These are phyloP conservation scores for Hirtodrosophila alboralis DNA, from an alignment of 2,888 invertebrate genomes.

Conservation along the genomic window DNA sequence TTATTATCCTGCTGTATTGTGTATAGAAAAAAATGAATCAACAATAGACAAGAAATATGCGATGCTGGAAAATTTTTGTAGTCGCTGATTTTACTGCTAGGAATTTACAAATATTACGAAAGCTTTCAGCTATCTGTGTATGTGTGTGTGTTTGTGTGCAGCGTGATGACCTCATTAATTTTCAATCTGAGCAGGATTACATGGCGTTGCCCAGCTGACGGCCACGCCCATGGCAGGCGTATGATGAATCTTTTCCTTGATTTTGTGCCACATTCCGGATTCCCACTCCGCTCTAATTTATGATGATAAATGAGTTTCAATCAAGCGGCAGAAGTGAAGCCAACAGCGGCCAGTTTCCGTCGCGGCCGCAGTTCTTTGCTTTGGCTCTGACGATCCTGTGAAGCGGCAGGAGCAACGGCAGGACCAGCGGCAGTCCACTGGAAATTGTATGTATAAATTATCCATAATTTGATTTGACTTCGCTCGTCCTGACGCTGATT, in stretches of 20 bases:
- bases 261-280: slow-evolving; percentile 43
- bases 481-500: slow-evolving; percentile 39
- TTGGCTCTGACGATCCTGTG: slow-evolving; percentile 32
- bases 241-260: slow-evolving; percentile 74
- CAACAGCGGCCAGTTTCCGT: slow-evolving; percentile 56
- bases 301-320: slow-evolving; percentile 80
- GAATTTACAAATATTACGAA: slow-evolving; percentile 14
- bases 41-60: slow-evolving; percentile 40
- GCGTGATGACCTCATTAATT: slow-evolving; percentile 82
- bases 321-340: slow-evolving; percentile 79
- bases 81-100: slow-evolving; percentile 50
- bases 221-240: slow-evolving; percentile 46
- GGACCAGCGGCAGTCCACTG: slow-evolving; percentile 40
- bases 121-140: slow-evolving; percentile 12
- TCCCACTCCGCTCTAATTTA: slow-evolving; percentile 63
- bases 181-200: slow-evolving; percentile 82
- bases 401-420: slow-evolving; percentile 1
- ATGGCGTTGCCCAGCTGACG: slow-evolving; percentile 50
- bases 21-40: slow-evolving; percentile 28
- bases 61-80: slow-evolving; percentile 42
- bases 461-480: slow-evolving; percentile 76
- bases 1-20: slow-evolving; percentile 14
- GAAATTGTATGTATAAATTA: slow-evolving; percentile 65
- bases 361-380: slow-evolving; percentile 25
- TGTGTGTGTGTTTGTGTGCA: slow-evolving; percentile 50